Base-by-base conservation (phyloP, 2,888 invertebrate genomes). In the Archips xylosteana region DNA sequence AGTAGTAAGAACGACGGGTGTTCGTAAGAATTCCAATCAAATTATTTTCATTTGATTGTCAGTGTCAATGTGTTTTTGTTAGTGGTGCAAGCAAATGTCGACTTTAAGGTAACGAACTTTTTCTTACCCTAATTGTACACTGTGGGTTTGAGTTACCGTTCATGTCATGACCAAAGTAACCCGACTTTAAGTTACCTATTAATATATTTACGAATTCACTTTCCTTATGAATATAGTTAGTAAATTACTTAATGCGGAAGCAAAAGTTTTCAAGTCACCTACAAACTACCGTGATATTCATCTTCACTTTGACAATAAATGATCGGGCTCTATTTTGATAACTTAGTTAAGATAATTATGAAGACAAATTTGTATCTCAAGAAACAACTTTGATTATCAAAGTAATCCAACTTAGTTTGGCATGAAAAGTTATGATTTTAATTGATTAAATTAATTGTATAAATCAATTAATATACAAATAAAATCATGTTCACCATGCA, bases 341-440 rank as follows among this genome's bases (percentile, higher is more conserved):
- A 67, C 57, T 45, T 57, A 45, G 57, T 59, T 59, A 45, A 67
- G 57, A 34, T 66, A 67, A 67, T 67, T 59, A 45, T 9, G 57
- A 67, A 66, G 51, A 49, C 66, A 54, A 66, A 54, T 57, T 59
- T 42, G 57, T 23, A 42, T 57, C 57, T 32, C 23, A 39, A 13
- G 23, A 23, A 54, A 66, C 42, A 57, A 32, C 23, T 32, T 57
- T 57, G 32, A 57, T 57, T 57, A 57, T 10, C 57, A 32, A 12
- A 57, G 32, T 12, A 57, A 10, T 32, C 32, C 32, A 57, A 57
- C 57, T 57, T n/a, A 23, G 54, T 54, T 54, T 32, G 57, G 32
- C 57, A 57, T 32, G 12, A 12, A 3, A 57, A 57, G 32, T 57
- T 57, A 12, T 54, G 2, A 54, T 57, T 57, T 57, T 57, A 57